A percentile compares a stretch with the other conserved stretches of the same genome.
These are phyloP conservation scores for Coleophora flavipennella DNA, from an alignment of 2,888 invertebrate species.

Conservation along the genomic window DNA sequence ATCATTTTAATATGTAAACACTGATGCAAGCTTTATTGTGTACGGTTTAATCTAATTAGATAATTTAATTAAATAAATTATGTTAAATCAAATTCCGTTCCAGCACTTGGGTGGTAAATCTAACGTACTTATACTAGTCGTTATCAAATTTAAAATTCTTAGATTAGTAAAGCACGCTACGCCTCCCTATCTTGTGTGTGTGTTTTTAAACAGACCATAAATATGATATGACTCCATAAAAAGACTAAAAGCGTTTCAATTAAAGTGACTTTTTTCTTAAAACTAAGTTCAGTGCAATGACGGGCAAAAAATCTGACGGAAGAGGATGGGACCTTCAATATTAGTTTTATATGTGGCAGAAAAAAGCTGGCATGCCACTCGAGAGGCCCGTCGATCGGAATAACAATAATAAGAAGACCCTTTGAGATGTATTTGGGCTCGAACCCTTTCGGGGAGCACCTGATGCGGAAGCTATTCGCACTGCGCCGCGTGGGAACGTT, in stretches of 20 bases:
- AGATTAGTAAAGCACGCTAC: constrained; percentile 7
- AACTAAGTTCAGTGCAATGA: constrained; percentile 47
- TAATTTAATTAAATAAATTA: constrained; percentile 46
- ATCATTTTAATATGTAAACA: constrained; percentile 41
- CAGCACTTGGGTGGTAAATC: constrained; percentile 57
- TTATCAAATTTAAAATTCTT: constrained; percentile 36
- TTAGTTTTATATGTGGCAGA: constrained; percentile 68
- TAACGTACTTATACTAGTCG: constrained; percentile 22
- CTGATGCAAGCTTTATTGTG: constrained; percentile 54
- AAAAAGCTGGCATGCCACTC: constrained; percentile 63
- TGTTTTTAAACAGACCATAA: constrained; percentile 19
- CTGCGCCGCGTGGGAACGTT: constrained; percentile 52
- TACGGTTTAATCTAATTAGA: constrained; percentile 60
- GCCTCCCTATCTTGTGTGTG: constrained; percentile 12
- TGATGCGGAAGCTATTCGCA: constrained; percentile 68
- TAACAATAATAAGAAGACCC: constrained; percentile 62
- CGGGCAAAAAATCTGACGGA: constrained; percentile 60
- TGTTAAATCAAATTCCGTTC: constrained; percentile 31
- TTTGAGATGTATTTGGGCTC: constrained; percentile 40
- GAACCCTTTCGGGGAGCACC: constrained; percentile 63
- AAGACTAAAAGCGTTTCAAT: constrained; percentile 52
- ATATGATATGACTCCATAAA: constrained; percentile 28
- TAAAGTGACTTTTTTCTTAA: constrained; percentile 50
- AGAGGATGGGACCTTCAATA: constrained; percentile 71
- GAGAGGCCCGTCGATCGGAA: constrained; percentile 63